phyloP scores from a whole-genome alignment of 1,140 invertebrate species.

The Brachionus koreanus region DNA sequence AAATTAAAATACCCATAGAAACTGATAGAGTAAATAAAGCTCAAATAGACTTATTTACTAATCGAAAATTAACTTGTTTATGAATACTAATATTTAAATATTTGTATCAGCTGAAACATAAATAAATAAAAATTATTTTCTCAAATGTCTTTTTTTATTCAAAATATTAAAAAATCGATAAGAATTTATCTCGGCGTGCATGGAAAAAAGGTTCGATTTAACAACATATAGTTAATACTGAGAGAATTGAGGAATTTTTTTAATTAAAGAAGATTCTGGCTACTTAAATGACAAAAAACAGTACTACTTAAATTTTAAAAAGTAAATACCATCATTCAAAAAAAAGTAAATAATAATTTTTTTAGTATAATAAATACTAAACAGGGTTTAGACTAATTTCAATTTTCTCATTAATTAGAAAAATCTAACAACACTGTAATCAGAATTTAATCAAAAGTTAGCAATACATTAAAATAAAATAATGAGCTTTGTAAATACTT shows the following conservation, averaged over 20 bases:
- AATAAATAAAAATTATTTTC: background rate
- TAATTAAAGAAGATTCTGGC: background rate
- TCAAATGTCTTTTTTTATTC: background rate
- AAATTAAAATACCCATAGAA: too few relatives aligned
- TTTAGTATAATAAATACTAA: background rate
- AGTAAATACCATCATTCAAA: background rate
- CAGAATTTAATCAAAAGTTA: background rate
- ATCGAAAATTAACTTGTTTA: too few relatives aligned
- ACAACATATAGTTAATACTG: background rate
- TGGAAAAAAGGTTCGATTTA: background rate
- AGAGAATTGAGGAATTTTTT: too few relatives aligned
- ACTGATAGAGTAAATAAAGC: too few relatives aligned
- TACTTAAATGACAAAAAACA: background rate
- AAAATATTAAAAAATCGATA: background rate
- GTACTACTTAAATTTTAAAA: background rate
- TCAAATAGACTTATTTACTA: too few relatives aligned
- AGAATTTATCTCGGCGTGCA: background rate
- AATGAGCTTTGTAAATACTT: background rate
- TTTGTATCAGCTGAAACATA: background rate
- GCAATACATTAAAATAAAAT: background rate
- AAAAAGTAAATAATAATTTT: too few relatives aligned
- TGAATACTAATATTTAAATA: too few relatives aligned
- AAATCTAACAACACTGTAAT: background rate
- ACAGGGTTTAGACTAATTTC: background rate
- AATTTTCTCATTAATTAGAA: background rate